phyloP scores from a whole-genome alignment of 2,113 vertebrate genomes.

The Myiagra hebetior region DNA sequence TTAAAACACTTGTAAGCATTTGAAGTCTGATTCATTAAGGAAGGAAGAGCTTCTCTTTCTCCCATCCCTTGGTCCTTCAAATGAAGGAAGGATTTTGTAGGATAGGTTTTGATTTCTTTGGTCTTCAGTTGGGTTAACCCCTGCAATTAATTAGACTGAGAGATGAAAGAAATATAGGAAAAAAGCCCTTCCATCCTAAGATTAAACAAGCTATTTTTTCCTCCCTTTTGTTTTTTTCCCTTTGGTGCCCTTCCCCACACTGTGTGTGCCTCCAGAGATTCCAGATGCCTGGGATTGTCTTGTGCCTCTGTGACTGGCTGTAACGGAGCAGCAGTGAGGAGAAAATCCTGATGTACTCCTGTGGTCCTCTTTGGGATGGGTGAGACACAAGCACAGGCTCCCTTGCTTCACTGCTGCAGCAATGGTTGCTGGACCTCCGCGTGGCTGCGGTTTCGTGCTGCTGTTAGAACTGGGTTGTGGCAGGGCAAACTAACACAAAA shows the following conservation, averaged over 20 bases:
- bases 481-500: background rate
- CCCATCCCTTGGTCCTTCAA: background rate
- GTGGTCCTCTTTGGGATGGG: background rate
- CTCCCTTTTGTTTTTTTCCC: background rate
- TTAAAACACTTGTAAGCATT: background rate
- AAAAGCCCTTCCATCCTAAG: background rate
- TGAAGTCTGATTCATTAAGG: background rate
- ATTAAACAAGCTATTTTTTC: background rate
- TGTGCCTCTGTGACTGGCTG: background rate
- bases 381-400: background rate
- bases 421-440: background rate
- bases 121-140: background rate
- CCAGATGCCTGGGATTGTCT: background rate
- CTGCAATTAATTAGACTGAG: background rate
- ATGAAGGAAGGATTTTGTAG: background rate
- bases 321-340: background rate
- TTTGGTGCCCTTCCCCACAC: background rate
- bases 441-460: background rate
- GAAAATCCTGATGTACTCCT: background rate
- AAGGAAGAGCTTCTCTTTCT: background rate
- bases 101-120: background rate
- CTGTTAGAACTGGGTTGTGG: background rate
- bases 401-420: background rate
- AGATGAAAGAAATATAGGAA: background rate
- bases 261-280: background rate